Conservation (phyloP, 2,888 invertebrate species). For the Chromoteleia sp. region DNA sequence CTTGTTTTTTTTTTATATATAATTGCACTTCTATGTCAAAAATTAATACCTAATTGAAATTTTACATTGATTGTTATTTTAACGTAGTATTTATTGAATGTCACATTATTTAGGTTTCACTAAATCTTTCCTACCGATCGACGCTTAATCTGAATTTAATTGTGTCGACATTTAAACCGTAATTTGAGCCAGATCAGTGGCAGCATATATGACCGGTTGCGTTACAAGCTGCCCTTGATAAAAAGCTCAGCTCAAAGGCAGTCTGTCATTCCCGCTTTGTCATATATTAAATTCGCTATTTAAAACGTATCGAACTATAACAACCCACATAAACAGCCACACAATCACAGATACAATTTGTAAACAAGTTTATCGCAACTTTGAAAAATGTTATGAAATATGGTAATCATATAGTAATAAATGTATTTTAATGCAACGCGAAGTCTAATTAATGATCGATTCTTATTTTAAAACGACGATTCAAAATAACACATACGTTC, state of each 20-base stretch:
- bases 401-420: too few relatives aligned
- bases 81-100: constrained; percentile 38
- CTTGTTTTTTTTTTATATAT: not conserved
- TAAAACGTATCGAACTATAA: constrained; percentile 9
- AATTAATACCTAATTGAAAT: constrained; percentile 23
- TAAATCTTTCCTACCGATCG: constrained; percentile 71
- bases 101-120: constrained; percentile 63
- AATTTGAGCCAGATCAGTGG: constrained; percentile 78
- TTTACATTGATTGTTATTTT: constrained; percentile 31
- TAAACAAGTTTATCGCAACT: not conserved
- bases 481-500: too few relatives aligned
- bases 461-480: too few relatives aligned
- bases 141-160: constrained; percentile 79
- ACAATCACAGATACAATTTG: not conserved
- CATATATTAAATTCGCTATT: constrained; percentile 30
- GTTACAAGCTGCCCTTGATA: constrained; percentile 62
- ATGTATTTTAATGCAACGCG: too few relatives aligned
- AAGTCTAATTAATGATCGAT: too few relatives aligned
- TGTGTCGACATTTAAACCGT: constrained; percentile 76
- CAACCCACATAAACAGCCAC: constrained; percentile 3
- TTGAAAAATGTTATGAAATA: too few relatives aligned
- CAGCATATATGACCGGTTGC: constrained; percentile 55
- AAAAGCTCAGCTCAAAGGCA: constrained; percentile 42
- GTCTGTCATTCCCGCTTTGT: constrained; percentile 41
- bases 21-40: constrained; percentile 14